phyloP scores from a whole-genome alignment of 1,140 invertebrate species.

The Lamellibrachia luymesi region DNA sequence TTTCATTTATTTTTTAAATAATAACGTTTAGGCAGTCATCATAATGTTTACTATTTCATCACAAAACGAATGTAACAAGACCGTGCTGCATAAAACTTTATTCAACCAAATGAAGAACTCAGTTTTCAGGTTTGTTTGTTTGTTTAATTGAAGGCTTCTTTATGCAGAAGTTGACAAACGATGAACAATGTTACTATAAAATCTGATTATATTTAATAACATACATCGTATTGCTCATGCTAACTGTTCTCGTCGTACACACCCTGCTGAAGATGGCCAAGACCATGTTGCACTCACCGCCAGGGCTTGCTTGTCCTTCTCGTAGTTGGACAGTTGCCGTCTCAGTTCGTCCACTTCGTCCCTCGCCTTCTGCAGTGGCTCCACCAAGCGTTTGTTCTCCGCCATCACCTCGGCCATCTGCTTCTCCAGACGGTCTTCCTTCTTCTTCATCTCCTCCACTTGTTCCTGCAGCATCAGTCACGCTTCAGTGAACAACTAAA shows the following conservation, averaged over 20 bases:
- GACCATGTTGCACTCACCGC: constrained; percentile 39
- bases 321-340: constrained; percentile 74
- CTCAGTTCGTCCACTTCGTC: constrained; percentile 69
- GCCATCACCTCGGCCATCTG: constrained; percentile 65
- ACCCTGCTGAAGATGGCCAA: no score
- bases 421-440: constrained; percentile 75
- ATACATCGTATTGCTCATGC: not conserved
- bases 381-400: constrained; percentile 72
- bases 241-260: not conserved
- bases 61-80: no score
- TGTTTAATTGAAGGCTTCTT: no score
- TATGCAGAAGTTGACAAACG: no score
- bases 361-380: constrained; percentile 70
- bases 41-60: no score
- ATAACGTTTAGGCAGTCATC: no score
- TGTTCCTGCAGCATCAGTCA: constrained; percentile 65
- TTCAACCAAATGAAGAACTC: no score
- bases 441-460: constrained; percentile 78
- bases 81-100: no score
- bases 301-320: constrained; percentile 73
- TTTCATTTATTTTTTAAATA: no score
- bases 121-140: no score
- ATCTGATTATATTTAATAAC: no score
- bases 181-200: no score
- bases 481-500: not conserved